These are phyloP conservation scores for Drosophila ohnishii DNA, from an alignment of 1,140 invertebrate species.

Conservation along the genomic window DNA sequence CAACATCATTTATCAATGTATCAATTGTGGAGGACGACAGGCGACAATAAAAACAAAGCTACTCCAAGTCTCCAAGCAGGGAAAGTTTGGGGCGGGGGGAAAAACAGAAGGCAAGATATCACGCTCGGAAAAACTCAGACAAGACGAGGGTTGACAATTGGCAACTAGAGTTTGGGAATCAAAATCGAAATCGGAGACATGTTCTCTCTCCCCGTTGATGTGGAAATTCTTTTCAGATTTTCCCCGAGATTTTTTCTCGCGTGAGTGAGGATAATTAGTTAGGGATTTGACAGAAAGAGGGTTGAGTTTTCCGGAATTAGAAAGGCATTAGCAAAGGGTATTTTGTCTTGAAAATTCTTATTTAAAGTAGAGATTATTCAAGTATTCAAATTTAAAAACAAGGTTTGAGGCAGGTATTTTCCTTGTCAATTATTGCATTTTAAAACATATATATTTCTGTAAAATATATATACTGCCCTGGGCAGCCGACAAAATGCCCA, in stretches of 20 bases:
- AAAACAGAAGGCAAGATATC: slow-evolving; percentile 19
- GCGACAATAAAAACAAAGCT: slow-evolving; percentile 70
- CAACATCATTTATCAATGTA: slow-evolving; percentile 76
- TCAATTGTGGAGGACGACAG: slow-evolving; percentile 68
- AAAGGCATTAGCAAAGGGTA: not conserved
- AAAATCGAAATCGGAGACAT: slow-evolving; percentile 33
- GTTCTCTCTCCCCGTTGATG: slow-evolving; percentile 20
- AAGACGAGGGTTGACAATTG: slow-evolving; percentile 50
- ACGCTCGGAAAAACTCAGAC: slow-evolving; percentile 15
- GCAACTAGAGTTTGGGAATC: slow-evolving; percentile 5
- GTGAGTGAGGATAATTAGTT: slow-evolving; percentile 39
- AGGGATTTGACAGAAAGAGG: slow-evolving; percentile 2
- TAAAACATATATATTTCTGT: not conserved
- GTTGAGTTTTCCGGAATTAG: not conserved
- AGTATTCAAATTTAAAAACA: too few species aligned
- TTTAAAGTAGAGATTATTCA: too few species aligned
- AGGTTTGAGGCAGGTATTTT: too few species aligned
- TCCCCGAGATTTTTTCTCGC: slow-evolving; percentile 3
- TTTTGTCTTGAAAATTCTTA: not conserved
- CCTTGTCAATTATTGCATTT: not conserved
- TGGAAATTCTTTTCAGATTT: slow-evolving; percentile 27
- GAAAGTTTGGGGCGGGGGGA: not conserved
- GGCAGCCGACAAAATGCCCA: slow-evolving; percentile 2
- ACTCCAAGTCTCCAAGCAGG: slow-evolving; percentile 2
- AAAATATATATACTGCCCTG: not conserved